Conservation (phyloP, 2,797 vertebrate species). For the Cryptoblepharus egeriae region DNA sequence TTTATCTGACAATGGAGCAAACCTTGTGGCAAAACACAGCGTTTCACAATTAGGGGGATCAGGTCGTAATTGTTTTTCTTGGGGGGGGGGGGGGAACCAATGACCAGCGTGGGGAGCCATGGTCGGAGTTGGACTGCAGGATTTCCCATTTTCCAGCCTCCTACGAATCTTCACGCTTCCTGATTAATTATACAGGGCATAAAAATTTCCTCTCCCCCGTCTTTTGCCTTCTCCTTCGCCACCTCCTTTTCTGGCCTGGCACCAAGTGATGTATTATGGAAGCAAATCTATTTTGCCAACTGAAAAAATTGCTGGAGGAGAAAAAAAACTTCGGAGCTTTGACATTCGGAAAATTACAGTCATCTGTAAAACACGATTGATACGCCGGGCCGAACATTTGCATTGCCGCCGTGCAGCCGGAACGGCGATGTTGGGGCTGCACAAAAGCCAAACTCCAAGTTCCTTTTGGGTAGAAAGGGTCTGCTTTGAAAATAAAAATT, state of each 20-base stretch:
- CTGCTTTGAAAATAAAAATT: conserved; percentile 45
- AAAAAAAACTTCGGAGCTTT: conserved; percentile 80
- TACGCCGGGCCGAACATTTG: conserved; percentile 81
- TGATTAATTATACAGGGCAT: conserved; percentile 84
- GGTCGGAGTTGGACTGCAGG: conserved; percentile 63
- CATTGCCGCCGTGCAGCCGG: conserved; percentile 69
- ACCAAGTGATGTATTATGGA: conserved; percentile 81
- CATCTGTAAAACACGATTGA: conserved; percentile 81
- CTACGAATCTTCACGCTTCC: conserved; percentile 83
- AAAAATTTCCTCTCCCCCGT: conserved; percentile 76
- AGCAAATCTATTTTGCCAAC: conserved; percentile 81
- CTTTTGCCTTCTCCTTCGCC: no score
- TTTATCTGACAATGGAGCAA: no score
- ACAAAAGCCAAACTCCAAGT: conserved; percentile 10
- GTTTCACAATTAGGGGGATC: conserved; percentile 50
- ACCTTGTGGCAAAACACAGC: neutral
- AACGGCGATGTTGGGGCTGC: conserved; percentile 71
- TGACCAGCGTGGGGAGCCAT: conserved; percentile 45
- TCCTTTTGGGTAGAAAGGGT: conserved; percentile 53
- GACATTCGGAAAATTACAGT: conserved; percentile 84
- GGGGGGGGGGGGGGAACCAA: conserved; percentile 45
- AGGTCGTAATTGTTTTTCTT: conserved; percentile 59
- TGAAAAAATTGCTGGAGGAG: conserved; percentile 82
- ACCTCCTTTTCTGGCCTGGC: conserved; percentile 64
- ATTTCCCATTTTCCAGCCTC: conserved; percentile 82